phyloP scores from a whole-genome alignment of 2,888 invertebrate genomes.

The Ashinkailepas kermadecensis region DNA sequence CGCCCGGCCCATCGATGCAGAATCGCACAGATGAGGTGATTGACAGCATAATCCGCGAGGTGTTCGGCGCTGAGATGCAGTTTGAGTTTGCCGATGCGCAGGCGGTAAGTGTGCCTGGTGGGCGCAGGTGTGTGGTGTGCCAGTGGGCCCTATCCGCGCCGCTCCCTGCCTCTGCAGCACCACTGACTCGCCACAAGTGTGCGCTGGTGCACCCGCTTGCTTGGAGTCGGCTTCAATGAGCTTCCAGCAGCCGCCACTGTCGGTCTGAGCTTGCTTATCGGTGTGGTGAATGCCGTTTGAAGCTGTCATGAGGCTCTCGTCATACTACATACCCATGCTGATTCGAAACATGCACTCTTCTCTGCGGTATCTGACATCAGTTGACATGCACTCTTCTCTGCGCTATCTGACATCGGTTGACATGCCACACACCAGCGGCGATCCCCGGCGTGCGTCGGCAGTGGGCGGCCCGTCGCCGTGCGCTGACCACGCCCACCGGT shows the following conservation, averaged over 20 bases:
- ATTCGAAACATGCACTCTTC: not conserved
- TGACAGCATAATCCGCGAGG: conserved; percentile 40
- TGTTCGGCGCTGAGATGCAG: conserved; percentile 37
- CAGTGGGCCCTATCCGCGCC: not conserved
- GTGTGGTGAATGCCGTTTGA: not conserved
- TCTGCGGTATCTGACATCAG: too few species aligned
- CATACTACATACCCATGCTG: not conserved
- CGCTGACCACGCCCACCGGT: not conserved
- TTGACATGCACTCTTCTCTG: too few species aligned
- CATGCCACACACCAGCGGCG: too few species aligned
- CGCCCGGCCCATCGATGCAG: not conserved
- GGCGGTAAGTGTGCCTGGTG: conserved; percentile 35
- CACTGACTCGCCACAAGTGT: not conserved
- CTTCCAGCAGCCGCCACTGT: too few species aligned
- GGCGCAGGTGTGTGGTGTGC: not conserved
- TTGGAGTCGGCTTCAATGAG: not conserved
- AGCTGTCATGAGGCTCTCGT: not conserved
- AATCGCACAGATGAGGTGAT: conserved; percentile 39
- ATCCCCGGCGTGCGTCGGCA: too few species aligned
- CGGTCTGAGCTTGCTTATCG: not conserved
- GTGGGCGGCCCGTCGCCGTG: too few species aligned
- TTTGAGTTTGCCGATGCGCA: conserved; percentile 37
- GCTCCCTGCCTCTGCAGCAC: not conserved
- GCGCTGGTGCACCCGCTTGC: conserved; percentile 4
- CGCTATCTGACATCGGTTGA: too few species aligned